phyloP scores from a whole-genome alignment of 2,888 invertebrate species.

The Cenopis cana region DNA sequence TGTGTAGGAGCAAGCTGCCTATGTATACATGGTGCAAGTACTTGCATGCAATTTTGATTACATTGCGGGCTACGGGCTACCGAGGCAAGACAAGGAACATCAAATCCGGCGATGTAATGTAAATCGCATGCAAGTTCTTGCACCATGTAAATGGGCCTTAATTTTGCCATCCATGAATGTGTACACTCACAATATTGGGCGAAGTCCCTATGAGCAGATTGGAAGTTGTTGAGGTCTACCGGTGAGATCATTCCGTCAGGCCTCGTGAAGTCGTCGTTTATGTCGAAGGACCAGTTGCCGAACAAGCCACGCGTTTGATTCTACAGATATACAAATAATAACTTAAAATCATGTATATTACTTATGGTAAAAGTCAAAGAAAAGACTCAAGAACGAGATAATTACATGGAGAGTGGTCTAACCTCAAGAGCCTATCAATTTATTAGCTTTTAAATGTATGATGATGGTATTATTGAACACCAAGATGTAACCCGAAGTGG shows the following conservation, averaged over 20 bases:
- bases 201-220: constrained; percentile 90
- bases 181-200: constrained; percentile 88
- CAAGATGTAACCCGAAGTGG: background rate
- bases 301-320: constrained; percentile 95
- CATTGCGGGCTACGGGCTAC: no score
- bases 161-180: background rate
- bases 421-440: no score
- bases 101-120: no score
- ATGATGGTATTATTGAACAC: background rate
- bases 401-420: no score
- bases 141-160: no score
- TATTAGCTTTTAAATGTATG: no score
- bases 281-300: constrained; percentile 95
- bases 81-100: no score
- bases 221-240: constrained; percentile 87
- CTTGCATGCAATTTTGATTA: no score
- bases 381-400: no score
- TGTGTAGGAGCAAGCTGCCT: no score
- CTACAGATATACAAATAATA: constrained; percentile 75
- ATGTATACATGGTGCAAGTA: no score
- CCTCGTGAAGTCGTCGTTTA: constrained; percentile 91
- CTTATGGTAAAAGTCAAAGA: background rate
- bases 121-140: no score
- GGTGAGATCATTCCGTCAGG: constrained; percentile 87
- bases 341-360: background rate